These are phyloP conservation scores for Atrina japonica DNA, from an alignment of 2,888 invertebrate species.

Conservation along the genomic window DNA sequence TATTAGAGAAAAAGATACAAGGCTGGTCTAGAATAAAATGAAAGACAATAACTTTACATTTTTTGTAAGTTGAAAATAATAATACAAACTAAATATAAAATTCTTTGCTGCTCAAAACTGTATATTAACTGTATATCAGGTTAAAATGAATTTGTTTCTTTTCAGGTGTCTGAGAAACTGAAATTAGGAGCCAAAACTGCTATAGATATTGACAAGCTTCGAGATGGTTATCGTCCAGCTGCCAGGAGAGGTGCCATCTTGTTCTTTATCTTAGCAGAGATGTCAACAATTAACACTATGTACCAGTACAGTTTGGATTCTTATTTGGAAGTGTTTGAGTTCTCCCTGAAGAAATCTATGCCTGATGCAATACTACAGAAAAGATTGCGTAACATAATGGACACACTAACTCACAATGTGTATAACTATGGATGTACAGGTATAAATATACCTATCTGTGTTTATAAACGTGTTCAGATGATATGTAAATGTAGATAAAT, in stretches of 20 bases:
- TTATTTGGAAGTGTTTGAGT: slow-evolving; percentile 92
- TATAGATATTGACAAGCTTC: slow-evolving; percentile 89
- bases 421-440: slow-evolving; percentile 95
- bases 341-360: slow-evolving; percentile 90
- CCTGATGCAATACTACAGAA: slow-evolving; percentile 89
- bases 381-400: slow-evolving; percentile 90
- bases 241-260: slow-evolving; percentile 93
- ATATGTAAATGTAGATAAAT: too few species aligned
- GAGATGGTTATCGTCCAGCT: slow-evolving; percentile 92
- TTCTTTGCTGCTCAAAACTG: too few species aligned
- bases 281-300: slow-evolving; percentile 94
- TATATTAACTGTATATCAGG: too few species aligned
- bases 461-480: too few species aligned
- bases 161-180: slow-evolving; percentile 89
- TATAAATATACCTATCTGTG: slow-evolving; percentile 65
- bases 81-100: too few species aligned
- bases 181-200: slow-evolving; percentile 88
- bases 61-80: too few species aligned
- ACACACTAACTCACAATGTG: slow-evolving; percentile 91
- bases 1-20: too few species aligned
- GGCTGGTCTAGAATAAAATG: too few species aligned
- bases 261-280: slow-evolving; percentile 94
- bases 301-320: slow-evolving; percentile 94
- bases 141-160: too few species aligned
- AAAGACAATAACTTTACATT: too few species aligned